phyloP scores from a whole-genome alignment of 2,113 vertebrate genomes.

The Gadus macrocephalus region DNA sequence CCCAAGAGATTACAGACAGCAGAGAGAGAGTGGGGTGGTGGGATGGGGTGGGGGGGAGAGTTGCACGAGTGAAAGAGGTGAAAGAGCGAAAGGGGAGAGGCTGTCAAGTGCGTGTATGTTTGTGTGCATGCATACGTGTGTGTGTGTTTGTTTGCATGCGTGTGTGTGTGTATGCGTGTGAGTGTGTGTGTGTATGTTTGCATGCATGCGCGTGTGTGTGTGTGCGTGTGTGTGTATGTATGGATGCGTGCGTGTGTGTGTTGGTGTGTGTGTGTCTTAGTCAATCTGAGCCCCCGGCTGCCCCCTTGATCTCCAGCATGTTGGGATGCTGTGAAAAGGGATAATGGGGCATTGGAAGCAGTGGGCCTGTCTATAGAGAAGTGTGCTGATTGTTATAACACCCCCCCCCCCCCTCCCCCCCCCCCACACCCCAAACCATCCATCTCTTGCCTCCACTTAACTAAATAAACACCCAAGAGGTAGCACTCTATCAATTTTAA shows the following conservation, averaged over 20 bases:
- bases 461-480: conserved; percentile 75
- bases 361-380: conserved; percentile 61
- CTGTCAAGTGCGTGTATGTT: conserved; percentile 56
- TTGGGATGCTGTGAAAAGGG: conserved; percentile 74
- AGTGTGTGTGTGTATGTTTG: no score
- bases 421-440: conserved; percentile 31
- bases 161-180: no score
- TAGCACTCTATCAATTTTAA: conserved; percentile 75
- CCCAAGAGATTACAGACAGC: conserved; percentile 70
- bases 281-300: conserved; percentile 72
- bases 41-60: conserved; percentile 48
- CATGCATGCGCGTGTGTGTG: no score
- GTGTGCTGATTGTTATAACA: conserved; percentile 73
- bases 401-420: conserved; percentile 42
- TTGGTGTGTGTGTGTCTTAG: conserved; percentile 35
- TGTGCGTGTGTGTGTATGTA: not conserved
- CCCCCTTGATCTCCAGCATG: conserved; percentile 78
- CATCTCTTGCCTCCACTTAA: conserved; percentile 62
- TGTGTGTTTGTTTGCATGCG: not conserved
- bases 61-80: conserved; percentile 58
- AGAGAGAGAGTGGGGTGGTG: conserved; percentile 54
- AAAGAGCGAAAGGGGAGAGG: conserved; percentile 60
- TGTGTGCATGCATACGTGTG: no score
- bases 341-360: conserved; percentile 69
- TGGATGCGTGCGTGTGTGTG: not conserved